Base-by-base conservation (phyloP, 2,888 invertebrate genomes). In the Rambutsinella grinnellia region DNA sequence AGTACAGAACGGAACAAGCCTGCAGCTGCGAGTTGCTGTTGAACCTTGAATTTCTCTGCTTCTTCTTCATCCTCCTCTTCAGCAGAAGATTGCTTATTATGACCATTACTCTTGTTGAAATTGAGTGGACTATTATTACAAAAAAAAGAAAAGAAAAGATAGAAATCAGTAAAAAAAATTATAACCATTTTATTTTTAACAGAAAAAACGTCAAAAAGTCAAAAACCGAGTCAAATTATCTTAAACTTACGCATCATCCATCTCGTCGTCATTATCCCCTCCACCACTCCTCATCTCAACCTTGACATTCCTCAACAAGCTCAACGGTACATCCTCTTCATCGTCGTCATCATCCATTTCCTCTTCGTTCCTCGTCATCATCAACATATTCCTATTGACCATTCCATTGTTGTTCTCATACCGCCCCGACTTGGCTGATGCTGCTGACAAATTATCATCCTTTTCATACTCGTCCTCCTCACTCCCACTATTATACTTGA, bases 1-100 rank as follows among this genome's bases (percentile, higher is more conserved):
- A 69, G 61, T 2, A 69, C 61, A 2, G 69, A 69, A 19, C 61
- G 17, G 69, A 69, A 69, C 44, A 69, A 28, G 0, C 61, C 69
- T 8, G 62, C 58, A 49, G 49, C 49, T 13, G 49, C 49, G 3
- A 49, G n/a, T 5, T 8, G 13, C n/a, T 49, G 49, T 23, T 65
- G 23, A 13, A 56, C 46, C 26, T 57, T 66, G 46, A 53, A 44
- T 24, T 21, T 57, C 21, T 44, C 44, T 1, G 3, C 26, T 17
- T 47, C 47, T 5, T 44, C 61, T 10, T 62, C 47, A 24, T 62
- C 61, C 15, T 62, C 60, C 19, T 60, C 61, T 8, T 36, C 36
- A 13, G 5, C 36, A 13, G 36, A 36, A 13, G 36, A 36, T 36
- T 36, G 36, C 13, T 36, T 36, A 5, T 13, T 13, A 13, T 36